Evolutionary conservation across 2,113 vertebrate species (phyloP).

Genomic region (Sylvia atricapilla): DNA sequence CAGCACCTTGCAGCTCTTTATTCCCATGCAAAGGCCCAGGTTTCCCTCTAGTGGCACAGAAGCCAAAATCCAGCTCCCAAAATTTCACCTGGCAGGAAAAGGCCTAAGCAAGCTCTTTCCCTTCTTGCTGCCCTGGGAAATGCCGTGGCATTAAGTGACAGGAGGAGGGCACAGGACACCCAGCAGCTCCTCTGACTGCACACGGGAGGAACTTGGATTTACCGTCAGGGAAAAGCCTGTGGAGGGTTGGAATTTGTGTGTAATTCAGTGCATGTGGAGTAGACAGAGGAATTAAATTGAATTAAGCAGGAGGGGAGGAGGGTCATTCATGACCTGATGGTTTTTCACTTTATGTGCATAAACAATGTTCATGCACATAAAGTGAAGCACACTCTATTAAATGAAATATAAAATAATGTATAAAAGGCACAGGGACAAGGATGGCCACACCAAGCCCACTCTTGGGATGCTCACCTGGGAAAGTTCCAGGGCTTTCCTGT

Average conservation of each 20-base stretch:
- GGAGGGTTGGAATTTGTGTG: background rate
- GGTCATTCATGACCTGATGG: too few species aligned
- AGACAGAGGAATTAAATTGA: background rate
- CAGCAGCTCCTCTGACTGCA: background rate
- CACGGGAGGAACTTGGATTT: background rate
- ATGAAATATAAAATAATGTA: background rate
- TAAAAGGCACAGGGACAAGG: background rate
- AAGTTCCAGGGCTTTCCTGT: background rate
- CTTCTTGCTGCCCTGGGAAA: background rate
- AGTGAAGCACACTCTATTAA: background rate
- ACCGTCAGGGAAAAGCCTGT: background rate
- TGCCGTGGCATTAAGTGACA: background rate
- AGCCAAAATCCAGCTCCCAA: constrained; percentile 33
- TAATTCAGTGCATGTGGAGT: background rate
- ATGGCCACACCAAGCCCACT: accelerated
- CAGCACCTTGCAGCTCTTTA: background rate
- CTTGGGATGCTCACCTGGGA: too few species aligned
- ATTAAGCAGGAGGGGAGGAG: background rate
- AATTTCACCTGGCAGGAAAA: background rate
- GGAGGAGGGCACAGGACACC: background rate
- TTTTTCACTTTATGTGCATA: too few species aligned
- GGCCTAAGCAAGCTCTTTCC: background rate
- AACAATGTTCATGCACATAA: background rate
- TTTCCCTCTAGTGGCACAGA: constrained; percentile 72
- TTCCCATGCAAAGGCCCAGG: constrained; percentile 12